Conservation (phyloP, 2,888 invertebrate species). For the Diaprepes abbreviatus region DNA sequence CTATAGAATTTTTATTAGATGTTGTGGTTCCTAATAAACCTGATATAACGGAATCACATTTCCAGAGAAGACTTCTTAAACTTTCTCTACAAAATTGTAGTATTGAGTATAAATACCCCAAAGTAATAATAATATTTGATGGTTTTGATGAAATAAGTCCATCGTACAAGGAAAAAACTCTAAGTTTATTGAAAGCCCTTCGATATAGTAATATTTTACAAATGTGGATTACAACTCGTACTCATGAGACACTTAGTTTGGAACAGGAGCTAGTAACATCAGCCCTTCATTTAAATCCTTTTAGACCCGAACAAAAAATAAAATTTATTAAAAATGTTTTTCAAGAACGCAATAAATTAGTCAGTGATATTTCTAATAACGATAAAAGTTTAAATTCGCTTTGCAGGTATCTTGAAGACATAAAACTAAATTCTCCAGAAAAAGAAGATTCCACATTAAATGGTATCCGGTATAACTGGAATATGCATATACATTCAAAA, state of each 20-base stretch:
- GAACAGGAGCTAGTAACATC: conserved; percentile 15
- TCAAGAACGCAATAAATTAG: too few relatives aligned
- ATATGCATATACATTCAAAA: not conserved
- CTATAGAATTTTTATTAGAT: conserved; percentile 27
- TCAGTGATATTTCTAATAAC: too few relatives aligned
- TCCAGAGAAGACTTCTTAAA: conserved; percentile 25
- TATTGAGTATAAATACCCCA: conserved; percentile 9
- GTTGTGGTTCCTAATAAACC: not conserved
- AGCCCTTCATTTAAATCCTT: conserved; percentile 35
- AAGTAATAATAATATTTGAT: conserved; percentile 34
- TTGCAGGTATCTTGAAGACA: not conserved
- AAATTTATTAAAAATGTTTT: conserved; percentile 21
- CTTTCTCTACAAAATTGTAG: not conserved
- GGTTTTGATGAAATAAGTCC: conserved; percentile 49
- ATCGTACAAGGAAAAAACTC: conserved; percentile 31
- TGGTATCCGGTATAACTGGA: not conserved
- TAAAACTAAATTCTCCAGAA: not conserved
- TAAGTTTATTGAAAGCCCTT: conserved; percentile 35
- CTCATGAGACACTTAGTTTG: conserved; percentile 26
- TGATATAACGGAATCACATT: not conserved
- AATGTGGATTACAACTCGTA: too few relatives aligned
- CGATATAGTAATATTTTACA: conserved; percentile 8
- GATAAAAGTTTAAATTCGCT: not conserved
- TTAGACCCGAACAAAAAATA: conserved; percentile 27
- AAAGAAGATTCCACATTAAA: not conserved